These are phyloP conservation scores for Neosilurus mollespiculum DNA, from an alignment of 2,797 vertebrate species.

Conservation along the genomic window DNA sequence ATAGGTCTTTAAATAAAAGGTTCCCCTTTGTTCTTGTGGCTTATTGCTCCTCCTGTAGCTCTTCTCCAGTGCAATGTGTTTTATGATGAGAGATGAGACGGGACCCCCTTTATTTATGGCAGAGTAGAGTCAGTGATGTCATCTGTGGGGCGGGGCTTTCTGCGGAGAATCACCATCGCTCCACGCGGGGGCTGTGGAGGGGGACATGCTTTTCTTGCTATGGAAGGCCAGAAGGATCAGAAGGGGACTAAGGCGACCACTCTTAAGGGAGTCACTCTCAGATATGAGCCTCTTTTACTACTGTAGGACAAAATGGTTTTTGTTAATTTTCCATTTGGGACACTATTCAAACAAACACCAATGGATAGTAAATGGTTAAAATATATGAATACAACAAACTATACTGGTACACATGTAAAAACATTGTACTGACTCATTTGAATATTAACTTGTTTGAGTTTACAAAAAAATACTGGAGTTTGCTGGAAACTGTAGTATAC, in stretches of 20 bases:
- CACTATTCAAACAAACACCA: neutral
- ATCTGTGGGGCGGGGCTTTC: slow-evolving; percentile 69
- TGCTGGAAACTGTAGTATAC: too few relatives aligned
- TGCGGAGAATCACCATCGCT: slow-evolving; percentile 68
- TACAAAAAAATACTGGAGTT: too few relatives aligned
- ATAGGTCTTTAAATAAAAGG: slow-evolving; percentile 10
- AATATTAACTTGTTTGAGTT: neutral
- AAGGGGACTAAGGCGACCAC: neutral
- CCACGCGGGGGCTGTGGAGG: neutral
- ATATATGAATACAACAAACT: neutral
- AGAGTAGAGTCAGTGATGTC: slow-evolving; percentile 69
- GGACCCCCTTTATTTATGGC: slow-evolving; percentile 69
- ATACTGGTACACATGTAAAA: neutral
- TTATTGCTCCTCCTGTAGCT: slow-evolving; percentile 57
- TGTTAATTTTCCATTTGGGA: neutral
- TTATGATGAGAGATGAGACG: slow-evolving; percentile 55
- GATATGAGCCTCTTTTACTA: neutral
- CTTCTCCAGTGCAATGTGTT: slow-evolving; percentile 37
- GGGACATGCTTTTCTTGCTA: neutral
- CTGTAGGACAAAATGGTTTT: neutral
- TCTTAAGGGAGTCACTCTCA: neutral
- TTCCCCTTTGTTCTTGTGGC: slow-evolving; percentile 41
- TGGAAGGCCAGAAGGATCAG: slow-evolving; percentile 9
- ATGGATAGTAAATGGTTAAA: neutral
- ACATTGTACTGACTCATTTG: neutral